Base-by-base conservation (phyloP, 2,888 invertebrate genomes). In the Stenolophus ochropezus region DNA sequence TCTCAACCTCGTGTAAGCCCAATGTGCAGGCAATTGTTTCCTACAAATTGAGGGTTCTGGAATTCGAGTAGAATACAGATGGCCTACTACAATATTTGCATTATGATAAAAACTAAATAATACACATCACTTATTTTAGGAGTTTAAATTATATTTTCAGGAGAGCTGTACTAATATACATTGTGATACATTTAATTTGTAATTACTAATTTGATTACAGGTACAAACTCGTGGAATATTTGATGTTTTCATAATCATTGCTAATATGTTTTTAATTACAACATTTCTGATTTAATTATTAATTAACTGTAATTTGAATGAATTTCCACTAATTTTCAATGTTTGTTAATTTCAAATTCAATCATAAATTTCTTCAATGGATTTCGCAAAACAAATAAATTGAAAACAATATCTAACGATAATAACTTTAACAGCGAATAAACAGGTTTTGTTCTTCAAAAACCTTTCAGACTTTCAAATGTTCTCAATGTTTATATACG, bases 11-110 rank as follows among this genome's bases (percentile, higher is more conserved):
- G 18, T 27, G 65, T 69, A 69, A 69, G 33, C 8, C 18, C 65
- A 69, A 33, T 69, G 65, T 33, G 65, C 65, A 69, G 33, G 65
- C 65, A 69, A 69, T 69, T 69, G 65, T 69, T 69, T 69, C 42
- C 42, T 33, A 69, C 65, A 33, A 69, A 69, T 69, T 69, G 65
- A 33, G 33, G 65, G 65, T 33, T 42, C 42, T 33, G 65, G 33
- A 69, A 69, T 69, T 16, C 42, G 65, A 33, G 18, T 69, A 33
- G 65, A 69, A 69, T 69, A 27, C 33, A 69, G 33, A 69, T 69
- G 65, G 16, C 33, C 18, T 14, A 8, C 8, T 33, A 42, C 20
- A 69, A 69, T 69, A 33, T 69, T 69, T 69, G 65, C 65, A 42
- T 69, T 33, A 42, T 42, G 33, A 1, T 42, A 42, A 42, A 42